phyloP scores from a whole-genome alignment of 2,113 vertebrate genomes.

The Microcebus ravelobensis region DNA sequence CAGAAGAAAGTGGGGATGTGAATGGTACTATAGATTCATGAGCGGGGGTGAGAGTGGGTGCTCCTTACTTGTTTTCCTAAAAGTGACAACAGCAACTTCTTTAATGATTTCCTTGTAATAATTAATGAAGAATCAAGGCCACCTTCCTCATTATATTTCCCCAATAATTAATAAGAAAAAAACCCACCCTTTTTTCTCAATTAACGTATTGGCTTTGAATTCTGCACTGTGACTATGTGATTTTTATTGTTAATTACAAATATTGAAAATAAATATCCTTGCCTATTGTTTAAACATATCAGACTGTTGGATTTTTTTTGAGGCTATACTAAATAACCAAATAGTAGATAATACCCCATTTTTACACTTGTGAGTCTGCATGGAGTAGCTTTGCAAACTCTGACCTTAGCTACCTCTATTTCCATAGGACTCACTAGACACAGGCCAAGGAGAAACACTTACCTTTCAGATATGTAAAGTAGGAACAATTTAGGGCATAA shows the following conservation, averaged over 20 bases:
- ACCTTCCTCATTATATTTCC: background rate
- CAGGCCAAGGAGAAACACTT: background rate
- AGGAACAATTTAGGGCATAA: background rate
- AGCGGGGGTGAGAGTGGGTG: fast-evolving
- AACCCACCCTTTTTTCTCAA: background rate
- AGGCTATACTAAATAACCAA: background rate
- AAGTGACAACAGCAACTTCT: background rate
- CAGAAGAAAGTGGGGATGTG: background rate
- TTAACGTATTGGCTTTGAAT: background rate
- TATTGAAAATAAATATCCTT: background rate
- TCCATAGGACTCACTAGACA: background rate
- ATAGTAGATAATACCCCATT: background rate
- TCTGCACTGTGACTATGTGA: background rate
- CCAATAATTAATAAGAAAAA: background rate
- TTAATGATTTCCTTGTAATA: background rate
- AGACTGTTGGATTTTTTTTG: background rate
- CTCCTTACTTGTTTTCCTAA: background rate
- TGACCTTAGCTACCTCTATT: background rate
- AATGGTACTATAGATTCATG: background rate
- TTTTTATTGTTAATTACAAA: background rate
- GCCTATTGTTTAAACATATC: background rate
- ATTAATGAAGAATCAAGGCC: background rate
- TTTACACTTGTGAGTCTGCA: background rate
- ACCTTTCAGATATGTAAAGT: background rate
- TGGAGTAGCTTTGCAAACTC: background rate